These are phyloP conservation scores for Drosophila ambigua DNA, from an alignment of 1,140 invertebrate species.

Conservation along the genomic window DNA sequence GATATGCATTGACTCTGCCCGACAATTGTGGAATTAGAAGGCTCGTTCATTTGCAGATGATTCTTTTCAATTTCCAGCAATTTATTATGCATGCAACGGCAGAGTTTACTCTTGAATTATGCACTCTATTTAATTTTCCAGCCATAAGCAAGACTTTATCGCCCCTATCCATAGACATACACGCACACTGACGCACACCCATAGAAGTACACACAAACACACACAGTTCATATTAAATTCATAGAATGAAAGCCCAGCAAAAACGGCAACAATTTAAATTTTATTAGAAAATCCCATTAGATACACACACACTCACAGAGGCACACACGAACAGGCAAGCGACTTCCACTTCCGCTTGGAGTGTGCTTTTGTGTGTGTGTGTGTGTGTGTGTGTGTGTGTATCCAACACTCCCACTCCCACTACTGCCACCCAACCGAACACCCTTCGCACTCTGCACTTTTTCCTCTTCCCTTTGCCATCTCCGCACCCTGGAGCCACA, in stretches of 20 bases:
- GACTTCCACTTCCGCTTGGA: slow-evolving; percentile 71
- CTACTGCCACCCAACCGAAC: slow-evolving; percentile 17
- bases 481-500: slow-evolving; percentile 4
- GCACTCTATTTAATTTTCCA: slow-evolving; percentile 53
- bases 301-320: slow-evolving; percentile 58
- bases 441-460: slow-evolving; percentile 7
- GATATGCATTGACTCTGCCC: too few relatives aligned
- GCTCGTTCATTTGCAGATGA: neutral
- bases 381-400: slow-evolving; percentile 36
- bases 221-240: slow-evolving; percentile 60
- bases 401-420: slow-evolving; percentile 38
- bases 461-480: neutral
- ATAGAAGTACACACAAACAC: slow-evolving; percentile 19
- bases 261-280: slow-evolving; percentile 76
- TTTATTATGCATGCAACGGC: slow-evolving; percentile 32
- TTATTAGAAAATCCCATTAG: slow-evolving; percentile 82
- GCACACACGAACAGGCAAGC: slow-evolving; percentile 41
- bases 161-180: slow-evolving; percentile 16
- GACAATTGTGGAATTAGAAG: too few relatives aligned
- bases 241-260: slow-evolving; percentile 42
- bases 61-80: slow-evolving; percentile 26
- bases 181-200: neutral
- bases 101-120: slow-evolving; percentile 39
- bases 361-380: slow-evolving; percentile 35
- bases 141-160: slow-evolving; percentile 32